Evolutionary conservation across 2,888 invertebrate genomes (phyloP), one percentile per base, ranked within the genome.

Genomic region (Catocala nupta): DNA sequence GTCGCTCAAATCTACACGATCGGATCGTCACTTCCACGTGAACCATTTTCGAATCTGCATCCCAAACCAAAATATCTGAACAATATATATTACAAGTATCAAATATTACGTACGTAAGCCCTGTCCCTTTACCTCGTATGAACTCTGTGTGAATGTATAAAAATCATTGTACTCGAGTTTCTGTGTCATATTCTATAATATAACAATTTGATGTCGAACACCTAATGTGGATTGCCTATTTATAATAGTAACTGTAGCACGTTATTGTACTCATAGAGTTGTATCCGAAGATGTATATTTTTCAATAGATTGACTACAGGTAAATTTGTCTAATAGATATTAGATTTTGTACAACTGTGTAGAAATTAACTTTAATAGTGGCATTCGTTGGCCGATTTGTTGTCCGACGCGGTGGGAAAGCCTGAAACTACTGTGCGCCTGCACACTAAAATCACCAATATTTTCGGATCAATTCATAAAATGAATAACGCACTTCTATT

Each of bases 291-390:
- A 74, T 70, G 63, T 78, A 75, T 78, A 78, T 78, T 78, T 78
- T 78, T 76, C 73, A 75, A 70, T 76, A 76, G 75, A 63, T 59
- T 50, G 78, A 74, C 65, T 75, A 74, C 78, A 78, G 70, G 63
- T 68, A 74, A 60, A 36, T 59, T 61, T 69, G 70, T 71, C 67
- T 71, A 63, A 65, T 72, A 73, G 68, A 68, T 39, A 50, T 59
- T 76, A 78, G 75, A 70, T 75, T 75, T 77, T 76, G 57, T 76
- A 76, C 76, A 65, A 75, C 73, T 64, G 67, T 61, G 56, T 75
- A 75, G 68, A 51, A 54, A 7, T 56, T 70, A 69, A 64, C 42
- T 60, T 52, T 53, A 54, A 12, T 44, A 50, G 39, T 11, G 45
- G 55, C 39, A 49, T 57, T 36, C 16, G 16, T 53, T 53, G 53